Percentiles rank a stretch among this genome's conserved stretches.
Conservation (phyloP, 2,888 invertebrate genomes). For the Spilosoma lubricipeda region DNA sequence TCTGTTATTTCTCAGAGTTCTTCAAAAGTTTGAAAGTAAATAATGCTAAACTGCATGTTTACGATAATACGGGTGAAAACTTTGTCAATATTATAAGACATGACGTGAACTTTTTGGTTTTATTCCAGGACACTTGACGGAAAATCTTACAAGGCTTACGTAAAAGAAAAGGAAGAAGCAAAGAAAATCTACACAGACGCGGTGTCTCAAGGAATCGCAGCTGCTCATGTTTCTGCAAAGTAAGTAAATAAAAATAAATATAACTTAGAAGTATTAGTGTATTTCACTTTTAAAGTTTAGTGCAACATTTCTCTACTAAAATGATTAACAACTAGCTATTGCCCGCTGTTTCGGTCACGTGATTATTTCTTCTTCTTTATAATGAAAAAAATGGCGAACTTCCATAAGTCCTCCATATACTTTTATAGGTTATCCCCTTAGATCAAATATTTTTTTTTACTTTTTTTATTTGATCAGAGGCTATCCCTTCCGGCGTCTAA, state of each 20-base stretch:
- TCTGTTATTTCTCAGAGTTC: not conserved
- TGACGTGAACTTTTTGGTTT: not conserved
- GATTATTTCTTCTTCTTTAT: too few species aligned
- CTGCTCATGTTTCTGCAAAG: constrained; percentile 87
- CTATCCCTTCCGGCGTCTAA: too few species aligned
- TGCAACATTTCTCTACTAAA: too few species aligned
- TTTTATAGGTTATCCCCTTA: too few species aligned
- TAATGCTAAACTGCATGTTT: not conserved
- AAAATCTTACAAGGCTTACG: constrained; percentile 88
- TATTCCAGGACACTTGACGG: constrained; percentile 86
- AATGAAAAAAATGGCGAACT: too few species aligned
- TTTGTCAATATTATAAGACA: not conserved
- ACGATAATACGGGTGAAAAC: not conserved
- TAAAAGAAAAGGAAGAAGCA: constrained; percentile 88
- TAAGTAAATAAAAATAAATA: constrained; percentile 52
- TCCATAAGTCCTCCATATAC: too few species aligned
- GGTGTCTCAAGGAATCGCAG: constrained; percentile 85
- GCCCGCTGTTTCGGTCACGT: too few species aligned
- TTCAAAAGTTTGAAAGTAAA: not conserved
- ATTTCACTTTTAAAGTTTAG: too few species aligned
- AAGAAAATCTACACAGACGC: constrained; percentile 86
- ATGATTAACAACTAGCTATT: too few species aligned
- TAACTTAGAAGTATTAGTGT: too few species aligned
- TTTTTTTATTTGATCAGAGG: too few species aligned
- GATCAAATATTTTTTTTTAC: too few species aligned